Percentiles rank a stretch among this genome's conserved stretches.
These are phyloP conservation scores for Phoeniculus purpureus DNA, from an alignment of 2,797 vertebrate species.

Conservation along the genomic window DNA sequence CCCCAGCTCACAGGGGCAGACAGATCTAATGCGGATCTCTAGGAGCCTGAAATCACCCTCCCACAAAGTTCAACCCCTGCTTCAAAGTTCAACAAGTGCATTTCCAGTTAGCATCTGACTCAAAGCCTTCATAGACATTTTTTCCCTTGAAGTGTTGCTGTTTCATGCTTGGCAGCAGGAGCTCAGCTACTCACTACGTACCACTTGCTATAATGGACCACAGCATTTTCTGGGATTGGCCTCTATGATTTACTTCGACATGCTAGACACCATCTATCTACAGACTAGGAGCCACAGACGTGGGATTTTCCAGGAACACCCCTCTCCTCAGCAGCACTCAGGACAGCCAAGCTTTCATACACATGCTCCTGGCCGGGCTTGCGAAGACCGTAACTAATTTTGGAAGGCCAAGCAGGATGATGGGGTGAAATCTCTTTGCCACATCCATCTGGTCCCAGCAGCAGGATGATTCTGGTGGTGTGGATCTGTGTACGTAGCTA, in stretches of 20 bases:
- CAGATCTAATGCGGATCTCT: not conserved
- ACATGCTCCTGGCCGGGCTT: accelerated
- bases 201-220: not conserved
- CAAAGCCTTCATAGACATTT: not conserved
- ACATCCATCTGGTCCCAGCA: not conserved
- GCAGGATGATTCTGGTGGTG: not conserved
- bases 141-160: not conserved
- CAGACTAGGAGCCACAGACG: not conserved
- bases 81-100: not conserved
- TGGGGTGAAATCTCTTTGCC: not conserved
- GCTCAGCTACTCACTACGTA: not conserved
- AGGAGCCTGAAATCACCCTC: not conserved
- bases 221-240: not conserved
- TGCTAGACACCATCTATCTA: not conserved
- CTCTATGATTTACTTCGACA: not conserved
- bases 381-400: not conserved
- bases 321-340: not conserved
- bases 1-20: accelerated
- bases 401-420: not conserved
- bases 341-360: not conserved
- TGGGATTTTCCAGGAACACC: not conserved
- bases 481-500: not conserved
- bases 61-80: not conserved
- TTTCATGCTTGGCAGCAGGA: not conserved
- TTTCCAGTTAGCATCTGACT: not conserved